These are phyloP conservation scores for Monochamus saltuarius DNA, from an alignment of 1,140 invertebrate genomes.

Conservation along the genomic window DNA sequence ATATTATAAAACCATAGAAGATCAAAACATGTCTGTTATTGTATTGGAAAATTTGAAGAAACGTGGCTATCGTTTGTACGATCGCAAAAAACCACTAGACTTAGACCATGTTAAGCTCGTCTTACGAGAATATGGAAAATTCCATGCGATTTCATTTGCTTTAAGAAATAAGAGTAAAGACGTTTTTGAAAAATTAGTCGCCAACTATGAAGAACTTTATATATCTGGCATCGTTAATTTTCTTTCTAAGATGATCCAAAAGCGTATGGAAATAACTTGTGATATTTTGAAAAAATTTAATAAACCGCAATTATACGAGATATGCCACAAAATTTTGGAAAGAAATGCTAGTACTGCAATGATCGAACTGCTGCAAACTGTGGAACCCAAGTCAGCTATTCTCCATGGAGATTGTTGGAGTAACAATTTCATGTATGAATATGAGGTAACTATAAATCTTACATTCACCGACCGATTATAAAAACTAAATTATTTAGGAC, in stretches of 20 bases:
- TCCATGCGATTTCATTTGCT: constrained; percentile 57
- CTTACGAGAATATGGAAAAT: constrained; percentile 54
- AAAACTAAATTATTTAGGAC: too few species aligned
- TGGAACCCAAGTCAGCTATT: constrained; percentile 26
- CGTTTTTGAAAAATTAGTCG: constrained; percentile 28
- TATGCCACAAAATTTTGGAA: constrained; percentile 16
- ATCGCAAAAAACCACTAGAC: constrained; percentile 52
- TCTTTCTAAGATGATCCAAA: constrained; percentile 16
- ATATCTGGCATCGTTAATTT: too few species aligned
- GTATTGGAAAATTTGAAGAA: constrained; percentile 57
- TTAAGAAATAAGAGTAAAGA: constrained; percentile 50
- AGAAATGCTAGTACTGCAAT: constrained; percentile 11
- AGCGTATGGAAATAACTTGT: neutral
- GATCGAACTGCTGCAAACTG: constrained; percentile 19
- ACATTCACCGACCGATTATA: too few species aligned
- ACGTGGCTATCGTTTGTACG: constrained; percentile 51
- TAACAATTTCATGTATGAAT: constrained; percentile 40
- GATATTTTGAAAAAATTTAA: constrained; percentile 20
- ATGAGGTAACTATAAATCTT: too few species aligned
- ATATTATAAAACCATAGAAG: constrained; percentile 45
- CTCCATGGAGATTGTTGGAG: constrained; percentile 40
- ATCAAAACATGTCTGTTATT: constrained; percentile 53
- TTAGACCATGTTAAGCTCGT: constrained; percentile 51
- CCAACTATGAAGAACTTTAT: constrained; percentile 9
- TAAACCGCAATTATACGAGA: constrained; percentile 22